Evolutionary conservation across 1,140 invertebrate species (phyloP), one percentile per base, ranked within the genome.

Genomic region (Scaptomyza montana): DNA sequence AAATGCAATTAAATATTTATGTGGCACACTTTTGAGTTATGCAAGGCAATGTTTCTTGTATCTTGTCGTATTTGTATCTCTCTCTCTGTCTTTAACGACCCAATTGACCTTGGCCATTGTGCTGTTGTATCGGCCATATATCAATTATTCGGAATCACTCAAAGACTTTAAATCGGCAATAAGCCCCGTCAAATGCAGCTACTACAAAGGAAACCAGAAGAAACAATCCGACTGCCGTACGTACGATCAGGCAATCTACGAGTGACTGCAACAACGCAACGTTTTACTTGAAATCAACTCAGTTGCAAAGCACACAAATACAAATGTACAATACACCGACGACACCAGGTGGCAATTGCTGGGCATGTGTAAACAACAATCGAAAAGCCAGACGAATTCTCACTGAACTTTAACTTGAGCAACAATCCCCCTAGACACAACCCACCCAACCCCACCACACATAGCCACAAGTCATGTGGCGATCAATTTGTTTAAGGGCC

Each of bases 21-120:
- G 68, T 87, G 82, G 82, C 82, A 87, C 82, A 87, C 84, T 87
- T 87, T 77, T 80, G 69, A 89, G 70, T 87, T 84, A 89, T 89
- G 84, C 80, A 89, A 89, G 84, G 84, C 74, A 74, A 80, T 77
- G 49, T 9, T 8, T 39, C 12, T 9, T 5, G 19, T 25, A 2
- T 25, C 21, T 25, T 25, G 21, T n/a, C n/a, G n/a, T 25, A 25
- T 41, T n/a, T 56, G 50, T 76, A 61, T 74, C 25, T 51, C 8
- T 53, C 12, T 59, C 21, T 50, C 47, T 43, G 21, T 25, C 21
- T 86, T 73, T 82, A 68, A 82, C 82, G 79, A 33, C 80, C 68
- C 84, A 79, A 89, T 87, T 87, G 82, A 87, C 82, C 82, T 87
- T 87, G 82, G 57, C 70, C 54, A 51, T 54, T 71, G 57, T 56